Evolutionary conservation across 2,113 vertebrate genomes (phyloP).

Genomic region (Athene cunicularia): DNA sequence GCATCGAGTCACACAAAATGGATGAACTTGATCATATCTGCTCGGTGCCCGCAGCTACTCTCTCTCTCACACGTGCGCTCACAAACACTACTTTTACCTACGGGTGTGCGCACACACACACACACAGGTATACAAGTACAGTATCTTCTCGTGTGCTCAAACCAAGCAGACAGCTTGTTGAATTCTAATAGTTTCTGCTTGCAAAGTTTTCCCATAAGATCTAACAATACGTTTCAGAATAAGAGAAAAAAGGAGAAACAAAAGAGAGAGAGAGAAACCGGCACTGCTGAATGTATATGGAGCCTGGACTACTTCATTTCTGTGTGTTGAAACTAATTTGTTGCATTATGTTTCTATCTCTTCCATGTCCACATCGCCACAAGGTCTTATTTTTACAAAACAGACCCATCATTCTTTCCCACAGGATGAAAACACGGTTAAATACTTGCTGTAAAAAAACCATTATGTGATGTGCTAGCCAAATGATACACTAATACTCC

Average conservation of each 20-base stretch:
- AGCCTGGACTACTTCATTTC: slow-evolving; percentile 72
- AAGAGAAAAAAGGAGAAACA: slow-evolving; percentile 20
- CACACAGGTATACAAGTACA: background rate
- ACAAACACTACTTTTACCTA: background rate
- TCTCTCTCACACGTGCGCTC: background rate
- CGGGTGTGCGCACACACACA: background rate
- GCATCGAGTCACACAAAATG: background rate
- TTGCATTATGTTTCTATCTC: slow-evolving; percentile 71
- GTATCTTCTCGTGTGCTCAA: background rate
- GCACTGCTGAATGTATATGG: slow-evolving; percentile 37
- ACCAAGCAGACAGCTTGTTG: background rate
- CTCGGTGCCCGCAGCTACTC: background rate
- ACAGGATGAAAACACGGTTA: slow-evolving; percentile 78
- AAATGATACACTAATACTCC: slow-evolving; percentile 82
- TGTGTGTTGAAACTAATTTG: slow-evolving; percentile 74
- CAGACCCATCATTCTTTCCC: slow-evolving; percentile 76
- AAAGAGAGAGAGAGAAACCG: slow-evolving; percentile 34
- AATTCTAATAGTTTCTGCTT: slow-evolving; percentile 12
- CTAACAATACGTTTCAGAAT: slow-evolving; percentile 10
- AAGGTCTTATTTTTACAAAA: slow-evolving; percentile 74
- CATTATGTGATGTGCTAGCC: slow-evolving; percentile 78
- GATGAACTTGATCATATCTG: background rate
- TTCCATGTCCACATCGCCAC: slow-evolving; percentile 72
- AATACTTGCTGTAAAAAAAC: slow-evolving; percentile 76
- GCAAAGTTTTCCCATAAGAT: slow-evolving; percentile 21